Conservation (phyloP, 2,113 vertebrate species). For the Phrynosoma platyrhinos region DNA sequence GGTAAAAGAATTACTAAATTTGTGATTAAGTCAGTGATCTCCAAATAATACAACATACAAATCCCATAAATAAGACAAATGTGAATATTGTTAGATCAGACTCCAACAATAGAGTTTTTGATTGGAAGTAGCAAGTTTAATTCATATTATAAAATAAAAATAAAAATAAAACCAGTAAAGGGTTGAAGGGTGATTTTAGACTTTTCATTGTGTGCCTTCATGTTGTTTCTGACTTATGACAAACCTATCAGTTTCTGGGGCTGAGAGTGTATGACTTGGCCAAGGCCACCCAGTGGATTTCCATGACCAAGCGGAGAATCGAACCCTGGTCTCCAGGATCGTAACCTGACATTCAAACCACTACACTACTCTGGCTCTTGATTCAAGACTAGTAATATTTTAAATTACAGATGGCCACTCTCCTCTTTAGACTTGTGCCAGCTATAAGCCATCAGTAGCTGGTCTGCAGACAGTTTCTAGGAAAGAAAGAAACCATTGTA, state of each 20-base stretch:
- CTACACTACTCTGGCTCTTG: too few species aligned
- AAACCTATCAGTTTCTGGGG: too few species aligned
- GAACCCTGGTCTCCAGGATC: too few species aligned
- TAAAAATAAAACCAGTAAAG: background rate
- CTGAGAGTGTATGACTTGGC: too few species aligned
- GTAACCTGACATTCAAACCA: too few species aligned
- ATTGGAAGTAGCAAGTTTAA: background rate
- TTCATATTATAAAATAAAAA: background rate
- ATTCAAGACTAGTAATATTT: background rate
- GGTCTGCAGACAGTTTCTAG: background rate
- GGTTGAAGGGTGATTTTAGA: background rate
- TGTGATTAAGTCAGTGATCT: background rate
- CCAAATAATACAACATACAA: background rate
- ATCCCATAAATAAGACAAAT: background rate
- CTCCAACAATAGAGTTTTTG: background rate
- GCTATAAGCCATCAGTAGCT: too few species aligned
- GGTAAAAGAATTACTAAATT: background rate
- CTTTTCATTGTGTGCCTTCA: too few species aligned
- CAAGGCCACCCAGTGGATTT: too few species aligned
- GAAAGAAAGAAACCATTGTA: too few species aligned
- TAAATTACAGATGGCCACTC: background rate
- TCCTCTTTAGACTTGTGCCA: background rate
- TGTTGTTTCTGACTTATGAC: too few species aligned
- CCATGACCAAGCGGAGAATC: too few species aligned
- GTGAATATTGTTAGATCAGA: too few species aligned